Evolutionary conservation across 2,113 vertebrate genomes (phyloP), one percentile per base, ranked within the genome.

Genomic region (Circaetus gallicus): DNA sequence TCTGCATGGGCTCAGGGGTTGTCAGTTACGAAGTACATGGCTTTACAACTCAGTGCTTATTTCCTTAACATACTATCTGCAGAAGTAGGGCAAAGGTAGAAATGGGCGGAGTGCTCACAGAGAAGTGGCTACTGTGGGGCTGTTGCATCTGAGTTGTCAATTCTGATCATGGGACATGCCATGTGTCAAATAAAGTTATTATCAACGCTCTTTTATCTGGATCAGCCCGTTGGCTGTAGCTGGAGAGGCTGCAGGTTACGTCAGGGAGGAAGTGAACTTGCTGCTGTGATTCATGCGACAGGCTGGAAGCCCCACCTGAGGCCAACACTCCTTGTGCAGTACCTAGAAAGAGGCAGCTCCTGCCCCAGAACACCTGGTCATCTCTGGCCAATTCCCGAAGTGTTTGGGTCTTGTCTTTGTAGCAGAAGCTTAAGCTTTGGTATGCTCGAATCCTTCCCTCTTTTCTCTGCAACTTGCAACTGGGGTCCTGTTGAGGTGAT

Each of bases 161-260:
- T 85, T 87, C 53, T 0, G 1, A 53, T 89, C 62, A 42, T 3
- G 21, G 40, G 81, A 61, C 12, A 0, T 1, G 2, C 5, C 1
- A 1, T 9, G 3, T 2, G 29, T n/a, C 49, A 31, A 70, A 82
- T 56, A 11, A 45, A 65, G 32, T 62, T 55, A 6, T 47, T 82
- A 40, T 32, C 29, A 29, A 1, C 0, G 2, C 50, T 77, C 3
- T 50, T n/a, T 72, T 63, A 79, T 50, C 36, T 74, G 85, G 40
- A 34, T 74, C 80, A 67, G 61, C 34, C 67, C 1, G 2, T 38
- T 10, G 4, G 61, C 80, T 90, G 76, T 25, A 34, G 38, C 50
- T 24, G 40, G 47, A 45, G 38, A 80, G 21, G 38, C 43, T 50
- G 86, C 31, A 53, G 52, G 62, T 55, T 61, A 43, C 21, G n/a